Base-by-base conservation (phyloP, 1,140 invertebrate genomes). In the Lepidotrigona ventralis region DNA sequence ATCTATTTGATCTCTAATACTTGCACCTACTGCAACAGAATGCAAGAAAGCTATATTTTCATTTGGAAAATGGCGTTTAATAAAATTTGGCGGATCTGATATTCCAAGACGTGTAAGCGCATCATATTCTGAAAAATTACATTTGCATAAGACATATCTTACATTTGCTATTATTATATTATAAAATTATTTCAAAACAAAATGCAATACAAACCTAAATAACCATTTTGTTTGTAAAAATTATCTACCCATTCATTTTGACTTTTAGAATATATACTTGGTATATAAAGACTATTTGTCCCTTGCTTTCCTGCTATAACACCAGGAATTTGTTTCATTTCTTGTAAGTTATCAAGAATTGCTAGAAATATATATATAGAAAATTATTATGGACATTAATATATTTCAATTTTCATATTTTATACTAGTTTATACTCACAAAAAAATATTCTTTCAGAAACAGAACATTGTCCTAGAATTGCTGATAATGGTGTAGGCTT, bases 191-290 rank as follows among this genome's bases (percentile, higher is more conserved):
- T 71, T 26, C 23, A 29, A 23, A 9, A 9, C 23, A 73, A 63
- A 51, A 23, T 33, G 1, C 53, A 70, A 51, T 51, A 90, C 90
- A 87, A 91, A 96, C 96, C 96, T 79, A 99, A 94, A 93, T 99
- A 99, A 86, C 97, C 97, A 95, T 99, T 99, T 93, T 99, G 98
- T 92, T 96, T 98, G 90, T 97, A 99, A 94, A 99, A 99, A 86
- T 96, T 97, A 86, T 97, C 96, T 1, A 99, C 97, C 98, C 98
- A 99, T 90, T 99, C 97, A 91, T 95, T 96, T 93, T 98, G 97
- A 87, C 88, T 97, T 93, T 97, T 98, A 5, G 97, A 97, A 92
- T 99, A 99, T 90, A 98, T 96, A 86, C 97, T 96, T 75, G 99
- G 99, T 77, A 99, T 96, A 93, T 98, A 99, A 70, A 97, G 96